Evolutionary conservation across 2,113 vertebrate species (phyloP).

Genomic region (Chascanopsetta lugubris): DNA sequence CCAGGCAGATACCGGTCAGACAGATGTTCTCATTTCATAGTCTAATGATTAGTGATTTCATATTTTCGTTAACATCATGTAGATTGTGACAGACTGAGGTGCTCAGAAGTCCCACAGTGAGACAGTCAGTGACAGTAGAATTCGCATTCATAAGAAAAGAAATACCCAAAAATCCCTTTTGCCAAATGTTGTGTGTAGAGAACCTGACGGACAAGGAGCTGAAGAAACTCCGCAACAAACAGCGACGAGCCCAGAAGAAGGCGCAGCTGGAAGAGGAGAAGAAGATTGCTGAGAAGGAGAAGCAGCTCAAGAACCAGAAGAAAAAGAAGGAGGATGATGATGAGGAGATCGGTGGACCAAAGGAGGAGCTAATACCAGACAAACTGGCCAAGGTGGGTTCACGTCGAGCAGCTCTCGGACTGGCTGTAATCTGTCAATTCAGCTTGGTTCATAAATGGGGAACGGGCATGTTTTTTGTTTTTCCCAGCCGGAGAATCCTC

Average conservation of each 20-base stretch:
- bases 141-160: background rate
- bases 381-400: slow-evolving; percentile 87
- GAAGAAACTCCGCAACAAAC: slow-evolving; percentile 94
- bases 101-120: too few species aligned
- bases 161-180: background rate
- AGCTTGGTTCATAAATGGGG: background rate
- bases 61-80: background rate
- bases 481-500: slow-evolving; percentile 88
- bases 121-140: background rate
- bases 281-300: slow-evolving; percentile 94
- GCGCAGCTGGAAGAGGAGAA: slow-evolving; percentile 94
- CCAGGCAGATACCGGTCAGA: slow-evolving; percentile 89
- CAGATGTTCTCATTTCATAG: background rate
- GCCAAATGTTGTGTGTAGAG: slow-evolving; percentile 66
- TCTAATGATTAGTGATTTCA: background rate
- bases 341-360: slow-evolving; percentile 93
- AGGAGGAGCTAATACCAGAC: slow-evolving; percentile 93
- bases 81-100: too few species aligned
- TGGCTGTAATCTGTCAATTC: background rate
- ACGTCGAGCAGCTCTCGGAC: background rate
- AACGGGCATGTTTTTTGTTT: background rate
- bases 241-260: slow-evolving; percentile 93
- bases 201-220: slow-evolving; percentile 95
- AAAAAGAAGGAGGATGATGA: slow-evolving; percentile 96
- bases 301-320: slow-evolving; percentile 94